phyloP scores from a whole-genome alignment of 2,113 vertebrate species.

The Alouatta palliata region DNA sequence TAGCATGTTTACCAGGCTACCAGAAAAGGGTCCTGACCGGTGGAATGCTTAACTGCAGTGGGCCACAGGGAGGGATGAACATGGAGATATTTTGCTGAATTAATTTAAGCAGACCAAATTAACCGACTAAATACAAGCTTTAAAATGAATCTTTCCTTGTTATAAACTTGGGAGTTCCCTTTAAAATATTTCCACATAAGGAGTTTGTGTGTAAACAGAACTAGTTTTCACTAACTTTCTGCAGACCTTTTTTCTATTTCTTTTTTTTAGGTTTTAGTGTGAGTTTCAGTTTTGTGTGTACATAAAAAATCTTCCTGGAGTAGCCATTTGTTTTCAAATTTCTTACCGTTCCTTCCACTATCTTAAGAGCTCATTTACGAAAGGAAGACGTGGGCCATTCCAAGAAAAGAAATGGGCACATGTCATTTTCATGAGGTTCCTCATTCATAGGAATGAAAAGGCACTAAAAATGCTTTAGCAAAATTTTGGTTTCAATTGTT shows the following conservation, averaged over 20 bases:
- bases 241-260: background rate
- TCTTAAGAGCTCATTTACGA: background rate
- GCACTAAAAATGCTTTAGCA: background rate
- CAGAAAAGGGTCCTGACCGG: background rate
- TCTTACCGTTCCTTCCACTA: background rate
- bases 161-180: background rate
- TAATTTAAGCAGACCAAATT: background rate
- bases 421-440: conserved; percentile 29
- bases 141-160: background rate
- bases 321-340: background rate
- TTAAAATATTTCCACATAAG: background rate
- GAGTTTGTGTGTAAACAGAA: background rate
- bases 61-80: background rate
- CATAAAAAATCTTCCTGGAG: background rate
- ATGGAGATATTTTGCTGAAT: background rate
- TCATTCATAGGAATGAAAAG: conserved; percentile 20
- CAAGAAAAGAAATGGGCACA: background rate
- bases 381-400: conserved; percentile 3
- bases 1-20: background rate
- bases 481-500: conserved; percentile 7
- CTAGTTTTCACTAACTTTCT: background rate
- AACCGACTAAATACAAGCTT: background rate
- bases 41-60: background rate
- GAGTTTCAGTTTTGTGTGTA: background rate
- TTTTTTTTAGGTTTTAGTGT: background rate